Base-by-base conservation (phyloP, 2,113 vertebrate genomes). In the Ceyx melanurus region DNA sequence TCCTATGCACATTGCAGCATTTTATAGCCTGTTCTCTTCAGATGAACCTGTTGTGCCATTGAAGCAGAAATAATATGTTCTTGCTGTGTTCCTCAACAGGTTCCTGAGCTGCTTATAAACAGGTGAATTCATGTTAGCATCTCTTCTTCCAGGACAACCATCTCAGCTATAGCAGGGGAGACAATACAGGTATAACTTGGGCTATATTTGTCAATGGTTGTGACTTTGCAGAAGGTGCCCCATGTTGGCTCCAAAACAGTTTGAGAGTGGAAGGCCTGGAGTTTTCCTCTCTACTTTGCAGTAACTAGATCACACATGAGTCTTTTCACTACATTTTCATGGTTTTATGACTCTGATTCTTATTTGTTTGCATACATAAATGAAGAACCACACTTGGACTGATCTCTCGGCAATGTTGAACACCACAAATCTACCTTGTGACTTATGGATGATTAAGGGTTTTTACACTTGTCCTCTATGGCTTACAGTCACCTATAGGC, bases 311-410 rank as follows among this genome's bases (percentile, higher is more conserved):
- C 58, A 60, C 33, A 74, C 48, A n/a, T 54, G 58, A 77, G 28
- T 54, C 57, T 90, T 58, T 65, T 92, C 19, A 25, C 54, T 76
- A 56, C 5, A 9, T 71, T 86, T 83, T 88, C 93, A 72, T 5
- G n/a, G 67, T 51, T 95, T 92, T 74, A 64, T 86, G 18, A 40
- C 77, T 94, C 48, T 89, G 61, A 84, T 94, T 93, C 88, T 61
- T 95, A 48, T 95, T 66, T 76, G 72, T 77, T 95, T 92, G 31
- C 43, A 76, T 89, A 84, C 61, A 82, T 89, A 93, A 96, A 94
- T 67, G 93, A 80, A 96, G 91, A 96, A 94, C 65, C 33, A 71
- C 70, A 33, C 70, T 97, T 96, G 91, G 81, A 89, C 50, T 53
- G 50, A 37, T 79, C 94, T 86, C 62, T 81, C 54, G 53, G 73